These are phyloP conservation scores for Chondrilla cf. caribensis DNA, from an alignment of 37 sponge, comb jelly and placozoan genomes.

Conservation along the genomic window DNA sequence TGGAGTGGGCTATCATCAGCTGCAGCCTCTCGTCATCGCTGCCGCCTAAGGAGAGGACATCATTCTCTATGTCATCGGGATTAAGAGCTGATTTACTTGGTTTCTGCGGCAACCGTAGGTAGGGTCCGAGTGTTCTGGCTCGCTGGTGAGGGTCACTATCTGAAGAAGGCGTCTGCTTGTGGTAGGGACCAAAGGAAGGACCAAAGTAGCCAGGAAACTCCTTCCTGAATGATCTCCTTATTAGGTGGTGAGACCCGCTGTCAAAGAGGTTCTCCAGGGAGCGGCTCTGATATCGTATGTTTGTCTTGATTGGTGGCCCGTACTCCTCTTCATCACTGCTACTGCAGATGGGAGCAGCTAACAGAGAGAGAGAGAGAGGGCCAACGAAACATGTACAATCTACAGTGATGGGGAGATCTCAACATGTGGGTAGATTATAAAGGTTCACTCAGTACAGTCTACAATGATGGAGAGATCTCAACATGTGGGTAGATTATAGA, in stretches of 20 bases:
- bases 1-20: background rate
- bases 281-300: background rate
- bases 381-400: background rate
- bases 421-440: no score
- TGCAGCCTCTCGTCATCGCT: conserved; percentile 11
- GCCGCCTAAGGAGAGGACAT: background rate
- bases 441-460: no score
- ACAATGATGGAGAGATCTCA: no score
- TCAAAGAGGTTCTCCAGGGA: conserved; percentile 17
- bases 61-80: conserved; percentile 6
- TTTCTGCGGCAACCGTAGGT: background rate
- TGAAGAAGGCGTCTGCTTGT: conserved; percentile 18
- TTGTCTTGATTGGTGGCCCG: no score
- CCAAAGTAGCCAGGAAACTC: background rate
- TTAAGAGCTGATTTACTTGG: background rate
- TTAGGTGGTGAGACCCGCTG: background rate
- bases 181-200: background rate
- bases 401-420: no score
- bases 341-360: background rate
- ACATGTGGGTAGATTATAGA: no score
- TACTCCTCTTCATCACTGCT: conserved; percentile 20
- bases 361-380: background rate
- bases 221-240: background rate
- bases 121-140: background rate
- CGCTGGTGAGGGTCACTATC: conserved; percentile 18